phyloP scores from a whole-genome alignment of 1,140 invertebrate genomes.

The Calycopis cecrops region DNA sequence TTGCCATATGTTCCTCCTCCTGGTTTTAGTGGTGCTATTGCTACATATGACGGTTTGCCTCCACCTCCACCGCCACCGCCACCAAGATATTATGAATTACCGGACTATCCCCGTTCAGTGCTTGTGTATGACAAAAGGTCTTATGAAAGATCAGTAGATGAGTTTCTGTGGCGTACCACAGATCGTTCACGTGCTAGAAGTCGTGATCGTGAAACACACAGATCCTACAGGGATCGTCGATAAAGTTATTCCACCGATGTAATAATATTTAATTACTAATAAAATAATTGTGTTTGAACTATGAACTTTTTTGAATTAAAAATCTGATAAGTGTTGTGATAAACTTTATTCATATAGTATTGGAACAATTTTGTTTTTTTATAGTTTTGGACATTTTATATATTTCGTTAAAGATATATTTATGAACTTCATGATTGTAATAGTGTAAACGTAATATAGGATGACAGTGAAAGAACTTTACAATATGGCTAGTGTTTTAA shows the following conservation, averaged over 20 bases:
- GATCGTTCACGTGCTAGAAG: constrained; percentile 76
- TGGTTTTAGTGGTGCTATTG: constrained; percentile 74
- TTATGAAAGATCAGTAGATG: constrained; percentile 93
- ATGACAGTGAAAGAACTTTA: constrained; percentile 26
- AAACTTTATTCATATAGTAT: constrained; percentile 33
- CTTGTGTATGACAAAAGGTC: constrained; percentile 83
- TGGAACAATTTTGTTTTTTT: constrained; percentile 25
- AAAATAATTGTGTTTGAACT: constrained; percentile 71
- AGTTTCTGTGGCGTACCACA: constrained; percentile 90
- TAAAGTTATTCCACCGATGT: constrained; percentile 60
- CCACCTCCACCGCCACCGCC: constrained; percentile 83
- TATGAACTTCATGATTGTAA: not conserved
- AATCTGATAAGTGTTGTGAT: constrained; percentile 63
- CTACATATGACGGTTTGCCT: constrained; percentile 82
- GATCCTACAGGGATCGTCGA: constrained; percentile 69
- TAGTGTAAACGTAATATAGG: constrained; percentile 8
- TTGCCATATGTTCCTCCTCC: constrained; percentile 82
- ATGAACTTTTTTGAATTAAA: constrained; percentile 67
- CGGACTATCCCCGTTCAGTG: constrained; percentile 75
- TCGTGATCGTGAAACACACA: constrained; percentile 73
- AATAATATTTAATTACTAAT: constrained; percentile 59
- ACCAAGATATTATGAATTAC: constrained; percentile 85
- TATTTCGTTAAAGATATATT: not conserved
- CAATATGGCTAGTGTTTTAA: not conserved
- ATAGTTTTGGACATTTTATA: constrained; percentile 2